Evolutionary conservation across 2,797 vertebrate genomes (phyloP), one percentile per base, ranked within the genome.

Genomic region (Clarias laeviceps): DNA sequence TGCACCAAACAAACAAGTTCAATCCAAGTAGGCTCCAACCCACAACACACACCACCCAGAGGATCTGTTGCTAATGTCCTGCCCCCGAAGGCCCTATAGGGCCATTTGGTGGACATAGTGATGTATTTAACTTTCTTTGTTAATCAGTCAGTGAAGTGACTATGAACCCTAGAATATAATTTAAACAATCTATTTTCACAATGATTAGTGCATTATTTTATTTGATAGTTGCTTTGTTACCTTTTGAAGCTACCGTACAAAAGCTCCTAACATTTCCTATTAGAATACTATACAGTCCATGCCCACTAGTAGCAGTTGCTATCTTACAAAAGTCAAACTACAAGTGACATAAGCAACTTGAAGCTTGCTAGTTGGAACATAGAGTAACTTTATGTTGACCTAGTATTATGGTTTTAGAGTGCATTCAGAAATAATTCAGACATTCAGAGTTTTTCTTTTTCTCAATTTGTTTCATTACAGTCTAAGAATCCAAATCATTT

Each of bases 61-160:
- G 45, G 45, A 11, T 45, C 8, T 45, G 9, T 45, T 45, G 8
- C 8, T 45, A 45, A 45, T 45, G 40, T 45, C 40, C 40, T 45
- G 40, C n/a, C 8, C 40, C 40, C 40, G 40, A 7, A 45, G 37
- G 37, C 37, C 37, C 37, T 40, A 40, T 6, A 40, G 40, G 40
- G 40, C 40, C 40, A 45, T 45, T 45, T 45, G 40, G 32, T 37
- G 32, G 34, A 69, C 32, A 22, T 69, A 22, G 4, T n/a, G 8
- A 73, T 73, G 50, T 24, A 65, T 29, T 65, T 65, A 70, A 14
- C 24, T 45, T 50, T 40, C 70, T 73, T 73, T 73, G 70, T 24
- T 73, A 74, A 74, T 54, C n/a, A 29, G 24, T 74, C n/a, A 29
- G 9, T 18, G 14, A 74, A 29, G n/a, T n/a, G 15, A 73, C 5